Conservation (phyloP, 2,797 vertebrate genomes). For the Onychomys arenicola region DNA sequence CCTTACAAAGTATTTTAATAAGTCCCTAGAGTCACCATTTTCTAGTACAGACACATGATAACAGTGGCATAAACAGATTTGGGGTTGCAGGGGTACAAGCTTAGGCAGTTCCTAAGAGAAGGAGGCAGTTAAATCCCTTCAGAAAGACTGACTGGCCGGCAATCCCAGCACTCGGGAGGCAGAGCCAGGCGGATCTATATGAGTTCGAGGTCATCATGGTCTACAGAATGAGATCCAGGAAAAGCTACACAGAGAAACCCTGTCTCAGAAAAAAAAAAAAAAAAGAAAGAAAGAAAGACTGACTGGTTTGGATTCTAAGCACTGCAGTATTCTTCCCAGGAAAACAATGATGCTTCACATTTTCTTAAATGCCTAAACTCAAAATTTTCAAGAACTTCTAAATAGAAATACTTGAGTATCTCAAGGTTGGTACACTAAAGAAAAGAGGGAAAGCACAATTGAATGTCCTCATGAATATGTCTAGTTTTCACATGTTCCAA, state of each 20-base stretch:
- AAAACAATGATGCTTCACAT: neutral
- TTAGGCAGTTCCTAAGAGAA: conserved; percentile 11
- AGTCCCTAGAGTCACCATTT: neutral
- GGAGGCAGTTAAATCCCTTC: neutral
- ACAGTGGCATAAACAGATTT: neutral
- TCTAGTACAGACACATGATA: neutral
- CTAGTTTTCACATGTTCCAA: conserved; percentile 28
- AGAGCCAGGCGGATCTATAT: too few species aligned
- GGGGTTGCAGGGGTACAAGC: neutral
- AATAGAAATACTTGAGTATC: conserved; percentile 35
- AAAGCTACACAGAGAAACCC: too few species aligned
- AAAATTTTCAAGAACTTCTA: conserved; percentile 48
- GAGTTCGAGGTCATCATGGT: too few species aligned
- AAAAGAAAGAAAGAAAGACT: neutral
- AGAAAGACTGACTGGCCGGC: neutral
- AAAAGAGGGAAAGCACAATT: neutral
- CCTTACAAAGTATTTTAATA: conserved; percentile 45
- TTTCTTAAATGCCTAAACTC: conserved; percentile 48
- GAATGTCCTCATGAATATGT: neutral
- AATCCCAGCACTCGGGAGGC: too few species aligned
- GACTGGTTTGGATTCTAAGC: neutral
- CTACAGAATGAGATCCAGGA: too few species aligned
- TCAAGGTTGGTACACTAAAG: neutral
- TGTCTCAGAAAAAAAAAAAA: too few species aligned
- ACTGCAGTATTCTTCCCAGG: neutral